Evolutionary conservation across 2,113 vertebrate genomes (phyloP), one percentile per base, ranked within the genome.

Genomic region (Zosterops hypoxanthus): DNA sequence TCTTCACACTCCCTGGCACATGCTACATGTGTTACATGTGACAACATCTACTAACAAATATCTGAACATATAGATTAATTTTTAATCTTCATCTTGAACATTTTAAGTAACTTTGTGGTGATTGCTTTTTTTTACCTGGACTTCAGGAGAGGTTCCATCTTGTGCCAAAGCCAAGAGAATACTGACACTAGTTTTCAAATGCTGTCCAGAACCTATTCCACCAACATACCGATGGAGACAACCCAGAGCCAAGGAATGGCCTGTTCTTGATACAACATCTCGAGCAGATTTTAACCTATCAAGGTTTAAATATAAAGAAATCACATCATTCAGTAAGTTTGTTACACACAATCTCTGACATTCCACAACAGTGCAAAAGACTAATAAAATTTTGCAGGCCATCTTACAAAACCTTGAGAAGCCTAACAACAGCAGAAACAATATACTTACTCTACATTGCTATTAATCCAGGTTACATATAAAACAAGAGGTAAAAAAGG

Each of bases 181-280:
- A 97, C 99, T 99, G 96, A 99, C 99, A 22, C 99, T 99, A 29
- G 99, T 99, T 98, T 99, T 99, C 80, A 99, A 97, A 96, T 99
- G 99, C 93, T 99, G 99, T 21, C 99, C 99, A n/a, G 99, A 99
- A 57, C 99, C 99, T 53, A 99, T 99, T 64, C 99, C 99, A 70
- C 99, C 99, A 77, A 99, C 99, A 15, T 99, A 99, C 46, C 99
- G 99, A 97, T 99, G 99, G 70, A 99, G 98, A 95, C 99, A 99
- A 49, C 99, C 99, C 36, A 99, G 98, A 91, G 99, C 99, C 97
- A 99, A 97, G 23, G 99, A 99, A 96, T 99, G 99, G 18, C 99
- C 99, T 0, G 99, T 99, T 95, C 99, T 98, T 71, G 99, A 99
- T 25, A 99, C 99, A 39, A 99, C 99, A 18, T 99, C 99, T 81